Base-by-base conservation (phyloP, 1,140 invertebrate species). In the Drosophila pandora region DNA sequence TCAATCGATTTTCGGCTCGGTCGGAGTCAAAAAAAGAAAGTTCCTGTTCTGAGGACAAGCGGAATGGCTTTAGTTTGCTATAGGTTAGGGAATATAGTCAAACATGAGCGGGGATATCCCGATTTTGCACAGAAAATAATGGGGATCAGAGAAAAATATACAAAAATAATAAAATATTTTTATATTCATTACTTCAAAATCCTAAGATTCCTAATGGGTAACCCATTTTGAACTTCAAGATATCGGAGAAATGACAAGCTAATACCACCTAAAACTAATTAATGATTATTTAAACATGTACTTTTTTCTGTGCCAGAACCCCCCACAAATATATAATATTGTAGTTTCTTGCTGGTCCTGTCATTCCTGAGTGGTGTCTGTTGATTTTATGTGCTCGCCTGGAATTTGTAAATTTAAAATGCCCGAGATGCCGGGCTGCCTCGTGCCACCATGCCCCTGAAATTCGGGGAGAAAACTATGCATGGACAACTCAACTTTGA, bases 401-500 rank as follows among this genome's bases (percentile, higher is more conserved):
- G 84, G 83, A 83, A 85, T 89, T 88, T 88, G 83, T 88, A 88
- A 88, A 88, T 88, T 88, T 88, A 87, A 87, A 87, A 87, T 87
- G 76, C 83, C 64, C 75, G 48, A 69, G 62, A 88, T 87, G 76
- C 78, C 75, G 50, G 43, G 23, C 4, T 3, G 7, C 21, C 17
- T 17, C 17, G 17, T 17, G 17, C 17, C 17, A 17, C 17, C 10
- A 28, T 13, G 12, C 28, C 39, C 9, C 32, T 22, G 17, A 47
- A 13, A 21, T 39, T 37, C 23, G 34, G 12, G 9, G 28, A 32
- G 32, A 41, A 70, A 70, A 70, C 67, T 70, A 69, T 70, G 67
- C 67, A 70, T 69, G 63, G 50, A 69, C 30, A 47, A 30, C 64
- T 79, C 53, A 70, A 67, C 79, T 87, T 78, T 85, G 83, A 87